These are phyloP conservation scores for Muscina levida DNA, from an alignment of 2,888 invertebrate species.

Conservation along the genomic window DNA sequence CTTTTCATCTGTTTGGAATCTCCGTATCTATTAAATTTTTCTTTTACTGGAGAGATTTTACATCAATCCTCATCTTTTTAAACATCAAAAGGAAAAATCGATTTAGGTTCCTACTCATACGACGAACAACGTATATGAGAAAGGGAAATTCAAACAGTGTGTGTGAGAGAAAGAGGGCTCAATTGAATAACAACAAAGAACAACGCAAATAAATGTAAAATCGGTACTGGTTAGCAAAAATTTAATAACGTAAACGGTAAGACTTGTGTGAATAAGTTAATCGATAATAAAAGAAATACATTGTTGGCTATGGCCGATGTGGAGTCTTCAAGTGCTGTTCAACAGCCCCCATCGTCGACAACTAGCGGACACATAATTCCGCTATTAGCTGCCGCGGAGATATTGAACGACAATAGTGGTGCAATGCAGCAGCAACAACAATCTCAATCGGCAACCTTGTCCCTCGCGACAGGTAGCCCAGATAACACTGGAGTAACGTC, in stretches of 20 bases:
- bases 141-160: slow-evolving; percentile 11
- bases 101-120: slow-evolving; percentile 45
- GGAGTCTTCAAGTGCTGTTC: slow-evolving; percentile 81
- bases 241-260: background rate
- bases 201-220: slow-evolving; percentile 38
- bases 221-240: slow-evolving; percentile 20
- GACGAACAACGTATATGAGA: slow-evolving; percentile 19
- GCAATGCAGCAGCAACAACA: slow-evolving; percentile 63
- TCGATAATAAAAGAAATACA: slow-evolving; percentile 14
- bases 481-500: slow-evolving; percentile 59
- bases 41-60: no score
- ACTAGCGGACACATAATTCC: slow-evolving; percentile 75
- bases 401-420: slow-evolving; percentile 68
- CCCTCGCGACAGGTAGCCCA: slow-evolving; percentile 62
- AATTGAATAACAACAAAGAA: slow-evolving; percentile 13
- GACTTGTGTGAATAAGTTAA: slow-evolving; percentile 26
- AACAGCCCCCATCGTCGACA: slow-evolving; percentile 78
- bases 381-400: slow-evolving; percentile 75
- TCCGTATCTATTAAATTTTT: no score
- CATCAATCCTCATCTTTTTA: no score
- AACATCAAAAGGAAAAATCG: slow-evolving; percentile 57
- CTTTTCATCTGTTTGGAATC: no score
- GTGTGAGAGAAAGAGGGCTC: background rate
- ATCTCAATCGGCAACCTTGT: slow-evolving; percentile 58
- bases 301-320: slow-evolving; percentile 76